Percentiles rank a stretch among this genome's conserved stretches.
phyloP scores from a whole-genome alignment of 1,140 invertebrate species.

The Phthorimaea operculella region DNA sequence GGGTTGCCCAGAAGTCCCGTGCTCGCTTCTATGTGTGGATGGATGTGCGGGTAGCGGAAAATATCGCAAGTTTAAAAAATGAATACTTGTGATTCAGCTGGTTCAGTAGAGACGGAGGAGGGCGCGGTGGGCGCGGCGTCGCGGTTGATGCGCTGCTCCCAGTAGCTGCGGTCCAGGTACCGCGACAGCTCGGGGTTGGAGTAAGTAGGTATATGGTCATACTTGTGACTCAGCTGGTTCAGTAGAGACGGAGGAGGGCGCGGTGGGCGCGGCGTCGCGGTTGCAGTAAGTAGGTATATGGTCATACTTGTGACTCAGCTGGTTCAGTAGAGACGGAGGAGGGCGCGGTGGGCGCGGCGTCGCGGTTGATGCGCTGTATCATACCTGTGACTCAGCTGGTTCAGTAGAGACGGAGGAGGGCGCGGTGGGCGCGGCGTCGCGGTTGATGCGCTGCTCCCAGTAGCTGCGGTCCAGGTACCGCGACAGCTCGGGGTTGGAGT shows the following conservation, averaged over 20 bases:
- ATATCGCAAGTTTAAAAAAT: too few species aligned
- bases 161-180: conserved; percentile 96
- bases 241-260: conserved; percentile 27
- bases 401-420: conserved; percentile 32
- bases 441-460: conserved; percentile 89
- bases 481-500: too few species aligned
- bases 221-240: conserved; percentile 24
- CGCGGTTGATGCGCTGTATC: conserved; percentile 76
- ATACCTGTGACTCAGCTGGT: conserved; percentile 21
- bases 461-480: conserved; percentile 67
- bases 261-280: conserved; percentile 50
- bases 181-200: conserved; percentile 85
- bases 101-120: conserved; percentile 31
- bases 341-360: conserved; percentile 42
- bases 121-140: conserved; percentile 48
- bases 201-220: too few species aligned
- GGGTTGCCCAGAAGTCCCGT: too few species aligned
- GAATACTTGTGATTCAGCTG: conserved; percentile 36
- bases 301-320: conserved; percentile 11
- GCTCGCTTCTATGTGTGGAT: too few species aligned
- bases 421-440: conserved; percentile 48
- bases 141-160: conserved; percentile 85
- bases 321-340: conserved; percentile 30
- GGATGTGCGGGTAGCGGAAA: too few species aligned
- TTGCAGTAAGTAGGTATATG: conserved; percentile 64